Conservation (phyloP, 2,888 invertebrate species). For the Diogma glabrata region DNA sequence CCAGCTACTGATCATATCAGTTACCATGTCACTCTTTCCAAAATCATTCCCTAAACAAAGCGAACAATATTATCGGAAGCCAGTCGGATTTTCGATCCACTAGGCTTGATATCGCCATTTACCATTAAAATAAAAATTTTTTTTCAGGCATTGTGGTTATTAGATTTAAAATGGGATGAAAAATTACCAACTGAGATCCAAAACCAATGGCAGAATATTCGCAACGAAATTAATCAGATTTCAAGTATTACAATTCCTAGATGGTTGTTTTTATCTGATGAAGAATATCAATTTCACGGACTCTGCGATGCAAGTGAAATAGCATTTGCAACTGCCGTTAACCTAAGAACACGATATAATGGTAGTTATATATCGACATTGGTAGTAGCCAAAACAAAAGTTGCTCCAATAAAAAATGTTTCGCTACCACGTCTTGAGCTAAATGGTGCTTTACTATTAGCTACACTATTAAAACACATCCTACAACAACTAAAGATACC, state of each 20-base stretch:
- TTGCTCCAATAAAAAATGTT: no score
- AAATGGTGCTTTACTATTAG: no score
- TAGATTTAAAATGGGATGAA: not conserved
- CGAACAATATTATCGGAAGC: not conserved
- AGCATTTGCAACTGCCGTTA: no score
- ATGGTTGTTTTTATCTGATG: not conserved
- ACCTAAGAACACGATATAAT: no score
- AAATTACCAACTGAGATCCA: not conserved
- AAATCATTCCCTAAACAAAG: not conserved
- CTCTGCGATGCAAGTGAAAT: no score
- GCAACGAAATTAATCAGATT: not conserved
- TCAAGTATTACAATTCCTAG: not conserved
- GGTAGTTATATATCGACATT: no score
- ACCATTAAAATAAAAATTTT: not conserved
- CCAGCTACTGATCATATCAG: not conserved
- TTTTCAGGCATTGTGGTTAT: not conserved
- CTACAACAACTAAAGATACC: not conserved
- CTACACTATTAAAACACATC: not conserved
- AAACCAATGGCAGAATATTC: not conserved
- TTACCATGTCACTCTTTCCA: no score
- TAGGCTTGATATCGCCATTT: no score
- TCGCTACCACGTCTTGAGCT: not conserved
- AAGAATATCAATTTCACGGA: not conserved
- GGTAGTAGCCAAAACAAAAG: no score
- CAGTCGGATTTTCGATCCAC: not conserved